phyloP scores from a whole-genome alignment of 1,140 invertebrate species.

The Bombus affinis region DNA sequence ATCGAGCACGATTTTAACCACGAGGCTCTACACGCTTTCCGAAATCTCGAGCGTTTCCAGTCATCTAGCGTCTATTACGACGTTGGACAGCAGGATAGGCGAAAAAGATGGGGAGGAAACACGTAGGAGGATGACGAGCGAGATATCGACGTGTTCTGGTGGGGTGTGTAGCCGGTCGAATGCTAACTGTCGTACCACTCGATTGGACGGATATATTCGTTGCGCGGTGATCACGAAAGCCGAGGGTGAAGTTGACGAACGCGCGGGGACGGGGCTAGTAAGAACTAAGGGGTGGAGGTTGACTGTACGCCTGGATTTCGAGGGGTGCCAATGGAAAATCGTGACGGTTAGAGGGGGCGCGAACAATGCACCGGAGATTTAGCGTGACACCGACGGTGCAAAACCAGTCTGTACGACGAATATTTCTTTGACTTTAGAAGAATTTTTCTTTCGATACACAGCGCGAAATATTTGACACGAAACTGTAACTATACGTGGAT shows the following conservation, averaged over 20 bases:
- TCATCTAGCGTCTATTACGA: neutral
- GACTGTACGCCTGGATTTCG: conserved; percentile 58
- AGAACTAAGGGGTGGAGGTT: conserved; percentile 48
- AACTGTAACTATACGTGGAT: too few species aligned
- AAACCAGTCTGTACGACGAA: conserved; percentile 64
- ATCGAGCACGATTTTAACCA: neutral
- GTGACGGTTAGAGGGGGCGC: conserved; percentile 74
- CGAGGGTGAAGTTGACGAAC: conserved; percentile 45
- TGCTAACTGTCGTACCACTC: conserved; percentile 45
- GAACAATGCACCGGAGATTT: conserved; percentile 77
- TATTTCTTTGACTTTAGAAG: conserved; percentile 37
- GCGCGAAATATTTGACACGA: neutral
- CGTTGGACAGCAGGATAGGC: neutral
- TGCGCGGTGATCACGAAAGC: conserved; percentile 47
- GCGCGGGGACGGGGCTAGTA: conserved; percentile 38
- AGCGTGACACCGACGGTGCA: conserved; percentile 75
- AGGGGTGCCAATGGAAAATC: conserved; percentile 76
- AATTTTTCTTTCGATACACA: neutral
- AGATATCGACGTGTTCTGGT: conserved; percentile 2
- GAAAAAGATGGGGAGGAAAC: too few species aligned
- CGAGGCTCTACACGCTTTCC: neutral
- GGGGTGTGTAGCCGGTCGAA: conserved; percentile 22
- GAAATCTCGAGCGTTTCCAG: too few species aligned
- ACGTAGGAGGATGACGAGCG: conserved; percentile 14
- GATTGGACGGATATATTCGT: conserved; percentile 48